Base-by-base conservation (phyloP, 2,888 invertebrate genomes). In the Microlaimidae sp. region DNA sequence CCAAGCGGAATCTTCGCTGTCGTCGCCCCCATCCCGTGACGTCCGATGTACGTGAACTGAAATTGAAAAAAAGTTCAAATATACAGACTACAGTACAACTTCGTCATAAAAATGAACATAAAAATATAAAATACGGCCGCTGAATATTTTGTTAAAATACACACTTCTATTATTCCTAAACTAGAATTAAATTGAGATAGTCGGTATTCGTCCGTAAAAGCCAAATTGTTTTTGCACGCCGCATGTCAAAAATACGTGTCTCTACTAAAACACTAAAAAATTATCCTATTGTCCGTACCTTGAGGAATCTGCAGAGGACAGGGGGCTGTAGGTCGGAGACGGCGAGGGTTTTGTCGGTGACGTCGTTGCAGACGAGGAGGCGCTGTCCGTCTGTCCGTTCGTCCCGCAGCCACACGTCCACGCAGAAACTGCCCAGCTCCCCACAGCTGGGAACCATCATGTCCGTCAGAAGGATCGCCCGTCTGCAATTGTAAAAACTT, bases 1-100 rank as follows among this genome's bases (percentile, higher is more conserved):
- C 89, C 90, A 41, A 88, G 75, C 0, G 89, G 88, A 58, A 90
- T 86, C 73, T 85, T 82, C 65, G 86, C 87, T 62, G 85, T 80
- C 53, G 85, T 84, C 0, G 87, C 82, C 24, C 85, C 82, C 83
- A 87, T 85, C 47, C 88, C 88, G 67, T 86, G 86, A 13, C 87
- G 79, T 7, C 88, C 89, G 61, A 88, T 85, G 1, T 85, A 84
- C 32, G 88, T 89, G 57, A 89, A 83, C 84, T 85, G 68, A 38
- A 70, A 60, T 59, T 45, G 52, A 61, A 53, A 50, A 55, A 55
- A 13, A 7, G 10, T 59, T 32, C 32, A 17, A 38, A 10, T 38
- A n/a, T 38, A n/a, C n/a, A n/a, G n/a, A n/a, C n/a, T n/a, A n/a
- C n/a, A n/a, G n/a, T n/a, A n/a, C n/a, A n/a, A n/a, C n/a, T n/a